phyloP scores from a whole-genome alignment of 2,888 invertebrate species.

The Oligia latruncula region DNA sequence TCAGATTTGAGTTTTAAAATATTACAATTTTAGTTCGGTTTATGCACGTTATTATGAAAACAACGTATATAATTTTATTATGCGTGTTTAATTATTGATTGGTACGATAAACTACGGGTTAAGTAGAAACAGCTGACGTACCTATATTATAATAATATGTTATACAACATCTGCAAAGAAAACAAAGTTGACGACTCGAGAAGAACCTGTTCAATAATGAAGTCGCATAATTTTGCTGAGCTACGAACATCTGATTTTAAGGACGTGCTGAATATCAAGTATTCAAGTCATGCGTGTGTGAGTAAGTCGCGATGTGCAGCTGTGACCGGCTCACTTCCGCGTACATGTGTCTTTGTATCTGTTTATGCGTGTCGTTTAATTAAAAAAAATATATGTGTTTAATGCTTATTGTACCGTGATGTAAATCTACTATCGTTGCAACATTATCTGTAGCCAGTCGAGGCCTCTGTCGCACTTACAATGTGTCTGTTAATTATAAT shows the following conservation, averaged over 20 bases:
- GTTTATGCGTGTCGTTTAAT: slow-evolving; percentile 38
- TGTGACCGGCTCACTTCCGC: slow-evolving; percentile 71
- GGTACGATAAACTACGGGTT: slow-evolving; percentile 7
- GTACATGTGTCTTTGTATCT: slow-evolving; percentile 65
- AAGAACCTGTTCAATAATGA: slow-evolving; percentile 79
- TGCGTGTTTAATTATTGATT: slow-evolving; percentile 28
- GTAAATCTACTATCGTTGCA: slow-evolving; percentile 27
- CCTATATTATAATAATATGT: slow-evolving; percentile 55
- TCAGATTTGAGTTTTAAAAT: slow-evolving; percentile 53
- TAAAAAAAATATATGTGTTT: slow-evolving; percentile 5
- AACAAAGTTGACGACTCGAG: slow-evolving; percentile 66
- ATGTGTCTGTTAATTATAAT: slow-evolving; percentile 43
- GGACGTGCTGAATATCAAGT: slow-evolving; percentile 67
- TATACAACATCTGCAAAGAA: slow-evolving; percentile 74
- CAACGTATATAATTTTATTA: slow-evolving; percentile 5
- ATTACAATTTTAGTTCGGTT: slow-evolving; percentile 23
- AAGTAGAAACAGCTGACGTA: slow-evolving; percentile 51
- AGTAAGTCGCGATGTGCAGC: slow-evolving; percentile 73
- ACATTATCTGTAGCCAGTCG: slow-evolving; percentile 25
- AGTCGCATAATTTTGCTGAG: slow-evolving; percentile 73
- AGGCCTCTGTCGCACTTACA: slow-evolving; percentile 34
- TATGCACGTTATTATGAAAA: slow-evolving; percentile 9
- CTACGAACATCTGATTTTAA: slow-evolving; percentile 76
- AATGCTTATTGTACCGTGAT: slow-evolving; percentile 12
- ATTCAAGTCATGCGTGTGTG: slow-evolving; percentile 59